A percentile compares a stretch with the other conserved stretches of the same genome.
These are phyloP conservation scores for Dryobotodes eremita DNA, from an alignment of 2,888 invertebrate species.

Conservation along the genomic window DNA sequence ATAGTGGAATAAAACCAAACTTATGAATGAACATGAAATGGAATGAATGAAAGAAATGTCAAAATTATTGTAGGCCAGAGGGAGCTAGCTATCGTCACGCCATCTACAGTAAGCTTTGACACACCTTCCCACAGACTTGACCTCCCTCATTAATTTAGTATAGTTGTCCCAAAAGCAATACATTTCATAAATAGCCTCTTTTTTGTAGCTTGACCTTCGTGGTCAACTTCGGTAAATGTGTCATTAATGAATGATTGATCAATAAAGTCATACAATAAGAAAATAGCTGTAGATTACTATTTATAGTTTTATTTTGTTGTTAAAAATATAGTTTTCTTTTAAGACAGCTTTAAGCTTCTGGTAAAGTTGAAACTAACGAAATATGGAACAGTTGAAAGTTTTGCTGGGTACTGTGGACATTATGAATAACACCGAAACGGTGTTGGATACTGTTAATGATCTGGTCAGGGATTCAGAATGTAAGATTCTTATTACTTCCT, in stretches of 20 bases:
- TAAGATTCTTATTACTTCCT: constrained; percentile 12
- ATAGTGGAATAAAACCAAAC: too few species aligned
- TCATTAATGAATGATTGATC: background rate
- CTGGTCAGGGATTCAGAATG: constrained; percentile 23
- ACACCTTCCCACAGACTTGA: too few species aligned
- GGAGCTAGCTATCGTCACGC: too few species aligned
- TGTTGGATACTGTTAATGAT: constrained; percentile 30
- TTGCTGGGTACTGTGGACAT: constrained; percentile 26
- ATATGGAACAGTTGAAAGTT: constrained; percentile 49
- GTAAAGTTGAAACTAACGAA: constrained; percentile 13
- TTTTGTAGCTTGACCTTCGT: background rate
- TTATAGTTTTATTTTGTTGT: constrained; percentile 37
- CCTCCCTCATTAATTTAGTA: too few species aligned
- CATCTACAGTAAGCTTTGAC: too few species aligned
- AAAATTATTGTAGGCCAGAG: too few species aligned
- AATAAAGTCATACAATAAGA: constrained; percentile 37
- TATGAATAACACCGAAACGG: constrained; percentile 39
- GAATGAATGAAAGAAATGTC: too few species aligned
- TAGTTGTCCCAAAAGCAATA: background rate
- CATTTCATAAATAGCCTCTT: constrained; percentile 7
- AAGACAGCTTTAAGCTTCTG: constrained; percentile 10
- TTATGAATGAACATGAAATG: too few species aligned
- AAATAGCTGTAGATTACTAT: constrained; percentile 26
- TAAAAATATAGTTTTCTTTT: constrained; percentile 6
- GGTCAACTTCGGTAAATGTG: background rate